These are phyloP conservation scores for Pelvicachromis taeniatus DNA, from an alignment of 2,113 vertebrate species.

Conservation along the genomic window DNA sequence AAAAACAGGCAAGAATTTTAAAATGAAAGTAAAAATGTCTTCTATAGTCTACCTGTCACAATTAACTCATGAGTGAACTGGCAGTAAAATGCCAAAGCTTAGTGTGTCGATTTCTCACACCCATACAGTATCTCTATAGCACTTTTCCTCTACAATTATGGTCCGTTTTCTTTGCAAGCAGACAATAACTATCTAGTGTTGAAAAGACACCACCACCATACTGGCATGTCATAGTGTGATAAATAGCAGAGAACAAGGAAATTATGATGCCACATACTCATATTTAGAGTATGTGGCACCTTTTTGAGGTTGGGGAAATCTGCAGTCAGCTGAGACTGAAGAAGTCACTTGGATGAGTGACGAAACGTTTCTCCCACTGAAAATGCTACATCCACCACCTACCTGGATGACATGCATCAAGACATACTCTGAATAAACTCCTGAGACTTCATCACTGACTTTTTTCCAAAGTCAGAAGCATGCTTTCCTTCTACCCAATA, in stretches of 20 bases:
- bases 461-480: not conserved
- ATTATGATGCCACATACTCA: not conserved
- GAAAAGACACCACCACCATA: constrained; percentile 19
- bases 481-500: constrained; percentile 1
- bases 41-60: constrained; percentile 39
- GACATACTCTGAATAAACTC: not conserved
- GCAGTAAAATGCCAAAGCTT: constrained; percentile 35
- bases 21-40: not conserved
- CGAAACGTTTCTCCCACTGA: not conserved
- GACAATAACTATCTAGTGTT: constrained; percentile 49
- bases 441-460: not conserved
- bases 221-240: not conserved
- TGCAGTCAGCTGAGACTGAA: not conserved
- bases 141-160: constrained; percentile 39
- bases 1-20: not conserved
- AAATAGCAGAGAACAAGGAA: not conserved
- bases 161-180: constrained; percentile 8
- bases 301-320: not conserved
- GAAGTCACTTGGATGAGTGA: not conserved
- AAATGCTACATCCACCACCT: not conserved
- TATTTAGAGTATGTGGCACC: too few relatives aligned
- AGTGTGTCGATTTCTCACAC: constrained; percentile 27
- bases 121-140: not conserved
- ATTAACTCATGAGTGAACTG: constrained; percentile 28
- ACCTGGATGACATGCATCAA: not conserved